A percentile compares a stretch with the other conserved stretches of the same genome.
These are phyloP conservation scores for Pantelozetes paolii DNA, from an alignment of 2,888 invertebrate species.

Conservation along the genomic window DNA sequence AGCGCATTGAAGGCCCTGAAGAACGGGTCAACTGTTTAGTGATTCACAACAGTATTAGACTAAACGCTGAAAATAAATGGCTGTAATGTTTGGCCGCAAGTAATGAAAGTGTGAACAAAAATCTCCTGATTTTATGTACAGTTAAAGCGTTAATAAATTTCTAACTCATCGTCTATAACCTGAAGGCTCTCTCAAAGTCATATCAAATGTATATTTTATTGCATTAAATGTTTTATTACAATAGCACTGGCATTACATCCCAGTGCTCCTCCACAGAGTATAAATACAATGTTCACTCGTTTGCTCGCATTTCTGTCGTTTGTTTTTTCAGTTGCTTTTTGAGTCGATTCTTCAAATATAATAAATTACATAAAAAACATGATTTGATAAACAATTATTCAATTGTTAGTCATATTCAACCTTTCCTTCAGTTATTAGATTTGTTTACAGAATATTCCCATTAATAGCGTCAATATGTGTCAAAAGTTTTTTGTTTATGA, in stretches of 20 bases:
- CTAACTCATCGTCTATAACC: slow-evolving; percentile 1
- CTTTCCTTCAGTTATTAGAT: slow-evolving; percentile 22
- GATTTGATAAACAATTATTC: background rate
- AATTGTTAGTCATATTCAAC: background rate
- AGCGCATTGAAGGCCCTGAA: background rate
- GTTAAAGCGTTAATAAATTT: slow-evolving; percentile 19
- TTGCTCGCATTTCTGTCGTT: background rate
- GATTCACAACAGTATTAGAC: background rate
- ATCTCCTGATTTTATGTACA: background rate
- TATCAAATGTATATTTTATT: background rate
- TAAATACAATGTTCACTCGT: background rate
- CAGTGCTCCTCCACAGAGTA: no score
- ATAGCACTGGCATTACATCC: no score
- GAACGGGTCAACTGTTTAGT: background rate
- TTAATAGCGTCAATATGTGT: slow-evolving; percentile 1
- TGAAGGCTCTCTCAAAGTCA: background rate
- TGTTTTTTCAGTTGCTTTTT: background rate
- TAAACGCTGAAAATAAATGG: background rate
- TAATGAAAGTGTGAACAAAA: slow-evolving; percentile 8
- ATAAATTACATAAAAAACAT: background rate
- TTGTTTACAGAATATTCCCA: slow-evolving; percentile 33
- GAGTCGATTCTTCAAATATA: background rate
- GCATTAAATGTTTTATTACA: background rate
- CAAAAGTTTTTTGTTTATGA: slow-evolving; percentile 29
- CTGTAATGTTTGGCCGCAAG: background rate